phyloP scores from a whole-genome alignment of 1,140 invertebrate species.

The Micrasema minimum region DNA sequence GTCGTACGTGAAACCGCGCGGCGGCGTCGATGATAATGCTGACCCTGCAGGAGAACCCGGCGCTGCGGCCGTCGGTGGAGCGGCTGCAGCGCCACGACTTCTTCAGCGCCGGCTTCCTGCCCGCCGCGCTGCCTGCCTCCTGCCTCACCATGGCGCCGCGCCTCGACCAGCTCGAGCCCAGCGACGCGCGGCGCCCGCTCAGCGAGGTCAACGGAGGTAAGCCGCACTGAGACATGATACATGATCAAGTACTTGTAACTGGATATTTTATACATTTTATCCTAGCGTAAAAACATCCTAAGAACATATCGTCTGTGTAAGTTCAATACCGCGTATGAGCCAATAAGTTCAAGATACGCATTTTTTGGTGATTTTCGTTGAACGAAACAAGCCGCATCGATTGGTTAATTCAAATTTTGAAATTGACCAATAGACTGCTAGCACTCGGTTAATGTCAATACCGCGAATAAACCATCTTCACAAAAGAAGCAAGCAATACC shows the following conservation, averaged over 20 bases:
- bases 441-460: too few relatives aligned
- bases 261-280: not conserved
- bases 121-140: slow-evolving; percentile 83
- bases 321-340: too few relatives aligned
- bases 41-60: slow-evolving; percentile 87
- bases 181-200: slow-evolving; percentile 71
- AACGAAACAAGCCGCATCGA: too few relatives aligned
- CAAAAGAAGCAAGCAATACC: too few relatives aligned
- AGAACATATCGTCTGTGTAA: too few relatives aligned
- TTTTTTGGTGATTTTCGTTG: too few relatives aligned
- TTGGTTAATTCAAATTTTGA: too few relatives aligned
- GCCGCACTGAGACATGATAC: not conserved
- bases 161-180: slow-evolving; percentile 75
- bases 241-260: not conserved
- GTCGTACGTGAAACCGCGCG: slow-evolving; percentile 71
- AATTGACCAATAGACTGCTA: too few relatives aligned
- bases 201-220: slow-evolving; percentile 71
- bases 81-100: slow-evolving; percentile 80
- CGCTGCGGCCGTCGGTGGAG: slow-evolving; percentile 80
- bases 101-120: slow-evolving; percentile 79
- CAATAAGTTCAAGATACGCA: too few relatives aligned
- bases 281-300: too few relatives aligned
- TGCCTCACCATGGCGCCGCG: slow-evolving; percentile 93
- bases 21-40: slow-evolving; percentile 84
- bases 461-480: too few relatives aligned